Percentiles rank a stretch among this genome's conserved stretches.
These are phyloP conservation scores for Phaedon cochleariae DNA, from an alignment of 2,888 invertebrate species.

Conservation along the genomic window DNA sequence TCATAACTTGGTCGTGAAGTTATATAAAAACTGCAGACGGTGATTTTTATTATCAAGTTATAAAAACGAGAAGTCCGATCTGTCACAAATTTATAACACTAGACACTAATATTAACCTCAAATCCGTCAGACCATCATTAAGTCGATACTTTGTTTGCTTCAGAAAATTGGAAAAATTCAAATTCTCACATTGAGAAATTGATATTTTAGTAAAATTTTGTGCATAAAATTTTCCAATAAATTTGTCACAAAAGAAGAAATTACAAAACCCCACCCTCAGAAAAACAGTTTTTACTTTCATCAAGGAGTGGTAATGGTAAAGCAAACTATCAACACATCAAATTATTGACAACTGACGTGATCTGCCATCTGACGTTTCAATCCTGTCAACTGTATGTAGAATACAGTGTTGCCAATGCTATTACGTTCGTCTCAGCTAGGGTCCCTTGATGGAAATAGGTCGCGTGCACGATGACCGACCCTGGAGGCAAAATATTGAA, in stretches of 20 bases:
- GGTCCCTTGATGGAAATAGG: too few relatives aligned
- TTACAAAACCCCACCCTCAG: constrained; percentile 50
- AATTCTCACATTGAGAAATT: neutral
- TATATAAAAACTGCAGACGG: constrained; percentile 1
- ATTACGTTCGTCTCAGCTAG: too few relatives aligned
- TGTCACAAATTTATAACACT: constrained; percentile 44
- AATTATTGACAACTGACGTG: too few relatives aligned
- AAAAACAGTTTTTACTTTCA: constrained; percentile 42
- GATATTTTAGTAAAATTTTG: neutral
- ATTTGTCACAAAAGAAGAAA: constrained; percentile 39
- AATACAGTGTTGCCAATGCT: too few relatives aligned
- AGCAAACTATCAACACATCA: too few relatives aligned
- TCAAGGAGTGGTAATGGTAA: constrained; percentile 12
- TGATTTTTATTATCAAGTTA: constrained; percentile 7
- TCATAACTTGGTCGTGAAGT: neutral
- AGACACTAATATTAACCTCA: constrained; percentile 41
- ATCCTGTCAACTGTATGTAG: too few relatives aligned
- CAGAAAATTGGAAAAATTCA: neutral
- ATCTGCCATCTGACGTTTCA: too few relatives aligned
- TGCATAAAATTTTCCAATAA: constrained; percentile 35
- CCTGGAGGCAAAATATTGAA: too few relatives aligned
- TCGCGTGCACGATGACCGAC: too few relatives aligned
- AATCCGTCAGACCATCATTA: constrained; percentile 39
- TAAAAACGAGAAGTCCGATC: constrained; percentile 30
- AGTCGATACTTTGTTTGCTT: constrained; percentile 33